Evolutionary conservation across 2,113 vertebrate genomes (phyloP).

Genomic region (Isurus oxyrinchus): DNA sequence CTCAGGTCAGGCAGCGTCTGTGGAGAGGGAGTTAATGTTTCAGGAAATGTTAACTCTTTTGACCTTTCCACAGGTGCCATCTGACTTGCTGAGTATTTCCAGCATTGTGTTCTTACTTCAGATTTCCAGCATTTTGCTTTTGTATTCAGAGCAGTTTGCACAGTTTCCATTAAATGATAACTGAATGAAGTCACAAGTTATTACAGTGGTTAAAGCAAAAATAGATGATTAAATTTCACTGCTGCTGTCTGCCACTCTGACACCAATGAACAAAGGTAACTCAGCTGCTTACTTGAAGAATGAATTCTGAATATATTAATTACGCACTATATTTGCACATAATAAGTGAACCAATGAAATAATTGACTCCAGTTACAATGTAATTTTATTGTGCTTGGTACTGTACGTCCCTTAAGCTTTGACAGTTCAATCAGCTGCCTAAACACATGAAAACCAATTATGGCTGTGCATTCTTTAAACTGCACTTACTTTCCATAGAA

Average conservation of each 20-base stretch:
- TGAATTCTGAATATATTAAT: neutral
- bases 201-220: neutral
- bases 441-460: constrained; percentile 35
- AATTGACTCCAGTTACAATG: constrained; percentile 27
- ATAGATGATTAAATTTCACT: neutral
- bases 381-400: constrained; percentile 36
- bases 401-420: constrained; percentile 32
- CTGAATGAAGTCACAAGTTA: neutral
- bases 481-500: constrained; percentile 51
- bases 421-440: constrained; percentile 36
- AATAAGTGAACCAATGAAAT: neutral
- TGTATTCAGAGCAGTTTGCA: neutral
- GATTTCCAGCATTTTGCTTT: neutral
- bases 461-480: constrained; percentile 30
- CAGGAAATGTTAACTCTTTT: too few relatives aligned
- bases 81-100: neutral
- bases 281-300: neutral
- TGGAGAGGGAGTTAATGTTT: too few relatives aligned
- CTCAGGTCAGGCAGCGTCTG: too few relatives aligned
- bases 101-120: neutral
- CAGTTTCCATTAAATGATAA: neutral
- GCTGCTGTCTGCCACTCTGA: too few relatives aligned
- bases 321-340: neutral
- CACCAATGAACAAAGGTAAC: neutral
- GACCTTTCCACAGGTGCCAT: too few relatives aligned